phyloP scores from a whole-genome alignment of 2,797 vertebrate species.

The Acipenser oxyrinchus region DNA sequence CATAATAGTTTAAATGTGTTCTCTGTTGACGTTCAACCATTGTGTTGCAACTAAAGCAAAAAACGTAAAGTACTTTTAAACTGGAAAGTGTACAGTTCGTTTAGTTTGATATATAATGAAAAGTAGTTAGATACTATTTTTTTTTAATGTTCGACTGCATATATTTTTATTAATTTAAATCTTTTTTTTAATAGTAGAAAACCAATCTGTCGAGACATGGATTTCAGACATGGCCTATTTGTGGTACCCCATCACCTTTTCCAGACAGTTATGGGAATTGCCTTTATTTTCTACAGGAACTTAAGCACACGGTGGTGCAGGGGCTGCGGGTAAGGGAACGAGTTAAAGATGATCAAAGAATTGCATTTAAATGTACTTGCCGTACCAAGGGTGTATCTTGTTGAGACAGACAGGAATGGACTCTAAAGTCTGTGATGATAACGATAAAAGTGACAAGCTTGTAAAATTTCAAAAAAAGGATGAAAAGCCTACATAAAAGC shows the following conservation, averaged over 20 bases:
- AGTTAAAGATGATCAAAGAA: conserved; percentile 9
- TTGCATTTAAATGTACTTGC: neutral
- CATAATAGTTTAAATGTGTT: no score
- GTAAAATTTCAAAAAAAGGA: conserved; percentile 58
- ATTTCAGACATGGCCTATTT: conserved; percentile 2
- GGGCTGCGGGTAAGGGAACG: conserved; percentile 2
- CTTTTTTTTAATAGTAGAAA: no score
- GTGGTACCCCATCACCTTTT: neutral
- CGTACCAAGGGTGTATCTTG: conserved; percentile 34
- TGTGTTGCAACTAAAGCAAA: no score
- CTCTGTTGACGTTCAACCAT: no score
- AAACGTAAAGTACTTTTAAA: no score
- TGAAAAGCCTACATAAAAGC: conserved; percentile 57
- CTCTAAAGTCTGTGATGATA: conserved; percentile 43
- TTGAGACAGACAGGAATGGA: conserved; percentile 39
- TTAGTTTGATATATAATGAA: no score
- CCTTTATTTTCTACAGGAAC: conserved; percentile 8
- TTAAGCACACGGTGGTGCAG: conserved; percentile 23
- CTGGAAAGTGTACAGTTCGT: no score
- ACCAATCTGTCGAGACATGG: conserved; percentile 2
- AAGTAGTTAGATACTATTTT: neutral
- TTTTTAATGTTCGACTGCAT: neutral
- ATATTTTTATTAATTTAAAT: neutral
- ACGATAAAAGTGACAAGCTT: conserved; percentile 56
- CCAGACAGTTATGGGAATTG: conserved; percentile 13